Evolutionary conservation across 2,888 invertebrate genomes (phyloP), one percentile per base, ranked within the genome.

Genomic region (Pammene aurita): DNA sequence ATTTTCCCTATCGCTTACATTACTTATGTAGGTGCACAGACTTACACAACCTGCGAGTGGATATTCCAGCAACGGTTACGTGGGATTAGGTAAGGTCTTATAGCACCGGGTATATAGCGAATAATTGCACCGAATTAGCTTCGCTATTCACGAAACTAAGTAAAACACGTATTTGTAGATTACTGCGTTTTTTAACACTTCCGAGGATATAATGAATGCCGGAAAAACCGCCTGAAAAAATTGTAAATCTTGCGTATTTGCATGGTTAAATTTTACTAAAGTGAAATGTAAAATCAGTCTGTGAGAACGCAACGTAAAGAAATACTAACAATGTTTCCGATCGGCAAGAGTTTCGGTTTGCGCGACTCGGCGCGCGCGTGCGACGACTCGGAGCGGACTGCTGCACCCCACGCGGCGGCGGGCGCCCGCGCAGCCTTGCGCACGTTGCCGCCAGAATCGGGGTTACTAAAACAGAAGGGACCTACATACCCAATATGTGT

Each of bases 371-470:
- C 60, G 50, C 35, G 84, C 87, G 88, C 90, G 88, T 35, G 81
- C 85, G 84, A 41, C 90, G 89, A 79, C 83, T 81, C 75, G 87
- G 88, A 79, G 80, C 84, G 77, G 80, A 90, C 90, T 90, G 90
- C 67, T 14, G 83, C 82, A 69, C 64, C 58, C 69, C 69, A 65
- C 69, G 74, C 71, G 18, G 74, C 71, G 18, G 16, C 72, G 76
- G 74, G 72, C 73, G 72, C 73, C 67, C 71, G 72, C 76, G 76
- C 75, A 70, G 70, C 66, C 71, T 68, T 61, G 58, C 62, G 81
- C 85, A 81, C 82, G 80, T 80, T 84, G 79, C 88, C 57, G 57
- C 56, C 62, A 2, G 50, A 58, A 69, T 65, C 58, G 69, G 69
- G 69, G 69, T 69, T 69, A 69, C 60, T 65, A 65, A 69, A 65